phyloP scores from a whole-genome alignment of 2,888 invertebrate species.

The Drosophila cognata region DNA sequence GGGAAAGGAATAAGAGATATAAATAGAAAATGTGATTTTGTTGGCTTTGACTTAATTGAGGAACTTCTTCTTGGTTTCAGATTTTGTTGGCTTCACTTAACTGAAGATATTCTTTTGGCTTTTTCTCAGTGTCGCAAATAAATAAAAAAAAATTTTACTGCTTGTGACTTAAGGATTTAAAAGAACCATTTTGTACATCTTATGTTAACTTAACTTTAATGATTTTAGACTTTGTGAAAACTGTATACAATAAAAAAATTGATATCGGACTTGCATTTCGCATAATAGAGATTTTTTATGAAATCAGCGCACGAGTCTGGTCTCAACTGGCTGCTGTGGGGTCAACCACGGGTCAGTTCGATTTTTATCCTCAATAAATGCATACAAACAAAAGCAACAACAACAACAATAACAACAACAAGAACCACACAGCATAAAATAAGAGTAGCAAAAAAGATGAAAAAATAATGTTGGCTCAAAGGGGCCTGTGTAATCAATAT shows the following conservation, averaged over 20 bases:
- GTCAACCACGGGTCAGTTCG: constrained; percentile 70
- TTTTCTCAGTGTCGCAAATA: neutral
- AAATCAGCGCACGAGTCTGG: constrained; percentile 34
- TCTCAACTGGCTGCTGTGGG: constrained; percentile 27
- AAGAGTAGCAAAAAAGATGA: constrained; percentile 15
- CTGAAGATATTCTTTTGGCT: neutral
- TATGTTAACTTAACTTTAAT: neutral
- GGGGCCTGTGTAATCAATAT: constrained; percentile 73
- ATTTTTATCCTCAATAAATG: constrained; percentile 70
- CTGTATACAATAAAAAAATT: neutral
- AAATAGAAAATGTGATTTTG: neutral
- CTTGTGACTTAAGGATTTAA: neutral
- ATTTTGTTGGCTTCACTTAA: neutral
- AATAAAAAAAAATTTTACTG: neutral
- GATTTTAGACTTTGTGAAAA: neutral
- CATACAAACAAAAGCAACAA: constrained; percentile 49
- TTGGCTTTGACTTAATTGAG: neutral
- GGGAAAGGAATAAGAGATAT: neutral
- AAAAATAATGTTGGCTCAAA: constrained; percentile 43
- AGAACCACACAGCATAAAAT: constrained; percentile 7
- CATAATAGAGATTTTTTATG: constrained; percentile 1
- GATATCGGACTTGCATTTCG: neutral
- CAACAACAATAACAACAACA: constrained; percentile 13
- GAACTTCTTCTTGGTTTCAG: neutral
- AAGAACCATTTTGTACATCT: neutral